These are phyloP conservation scores for Lagopus muta DNA, from an alignment of 2,113 vertebrate species.

Conservation along the genomic window DNA sequence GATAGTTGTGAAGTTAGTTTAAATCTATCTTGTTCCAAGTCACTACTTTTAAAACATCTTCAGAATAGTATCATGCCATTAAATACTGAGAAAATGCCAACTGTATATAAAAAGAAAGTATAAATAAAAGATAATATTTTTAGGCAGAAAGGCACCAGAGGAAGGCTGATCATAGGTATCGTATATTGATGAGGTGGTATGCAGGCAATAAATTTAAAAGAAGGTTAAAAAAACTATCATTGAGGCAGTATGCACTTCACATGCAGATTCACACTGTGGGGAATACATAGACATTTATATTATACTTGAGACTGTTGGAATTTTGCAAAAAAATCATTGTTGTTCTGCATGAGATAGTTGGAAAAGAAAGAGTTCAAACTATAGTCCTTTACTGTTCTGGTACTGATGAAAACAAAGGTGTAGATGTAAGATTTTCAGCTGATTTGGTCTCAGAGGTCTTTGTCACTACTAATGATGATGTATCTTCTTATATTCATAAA, in stretches of 20 bases:
- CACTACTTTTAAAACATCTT: background rate
- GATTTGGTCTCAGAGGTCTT: background rate
- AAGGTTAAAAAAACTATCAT: background rate
- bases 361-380: background rate
- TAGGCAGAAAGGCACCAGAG: background rate
- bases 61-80: background rate
- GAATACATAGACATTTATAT: background rate
- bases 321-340: background rate
- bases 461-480: background rate
- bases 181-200: background rate
- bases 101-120: background rate
- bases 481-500: background rate
- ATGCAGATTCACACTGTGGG: background rate
- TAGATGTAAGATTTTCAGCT: background rate
- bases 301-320: background rate
- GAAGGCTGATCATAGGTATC: background rate
- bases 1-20: background rate
- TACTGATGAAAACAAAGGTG: background rate
- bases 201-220: background rate
- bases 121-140: background rate
- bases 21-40: background rate
- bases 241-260: background rate
- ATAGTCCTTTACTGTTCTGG: background rate
- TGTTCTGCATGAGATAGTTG: background rate
- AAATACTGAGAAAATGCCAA: background rate